Evolutionary conservation across 1,140 invertebrate genomes (phyloP), one percentile per base, ranked within the genome.

Genomic region (Neodiprion virginianus): DNA sequence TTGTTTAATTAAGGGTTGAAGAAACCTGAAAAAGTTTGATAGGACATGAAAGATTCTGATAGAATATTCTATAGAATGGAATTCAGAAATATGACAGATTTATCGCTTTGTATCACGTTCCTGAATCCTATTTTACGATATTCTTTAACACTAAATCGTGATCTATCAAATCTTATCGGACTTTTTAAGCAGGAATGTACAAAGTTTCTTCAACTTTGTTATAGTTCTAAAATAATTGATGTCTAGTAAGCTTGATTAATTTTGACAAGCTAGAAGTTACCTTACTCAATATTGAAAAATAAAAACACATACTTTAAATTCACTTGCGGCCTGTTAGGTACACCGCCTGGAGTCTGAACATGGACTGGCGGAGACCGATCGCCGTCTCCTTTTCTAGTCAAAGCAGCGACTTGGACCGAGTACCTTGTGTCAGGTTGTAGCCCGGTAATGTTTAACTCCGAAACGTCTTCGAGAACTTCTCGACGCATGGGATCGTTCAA

Each of bases 351-450:
- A 4, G 97, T 99, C 86, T 92, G 94, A 0, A 97, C 93, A 66
- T 92, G 92, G 68, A 94, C 93, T 4, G 95, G 94, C 73, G 91
- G 86, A 82, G 96, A 98, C 71, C 97, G 89, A 82, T 96, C 93
- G 4, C 98, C 98, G 86, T 99, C 97, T 7, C 97, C 97, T 88
- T 98, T 98, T 68, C 97, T 91, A 0, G 97, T 98, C 47, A 98
- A 89, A 0, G 97, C 98, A 0, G 97, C 96, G 40, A 99, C 97
- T 90, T 97, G 95, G 14, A 96, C 93, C n/a, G 93, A 93, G 85
- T 99, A 99, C 66, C 92, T 91, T 0, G 97, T 98, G 81, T 98
- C 97, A 0, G 98, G 97, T 85, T 98, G 95, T 11, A 99, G 90
- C 7, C 94, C 95, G 7, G 93, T 94, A 7, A 98, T 93, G 81